phyloP scores from a whole-genome alignment of 2,888 invertebrate species.

The Girardia tigrina region DNA sequence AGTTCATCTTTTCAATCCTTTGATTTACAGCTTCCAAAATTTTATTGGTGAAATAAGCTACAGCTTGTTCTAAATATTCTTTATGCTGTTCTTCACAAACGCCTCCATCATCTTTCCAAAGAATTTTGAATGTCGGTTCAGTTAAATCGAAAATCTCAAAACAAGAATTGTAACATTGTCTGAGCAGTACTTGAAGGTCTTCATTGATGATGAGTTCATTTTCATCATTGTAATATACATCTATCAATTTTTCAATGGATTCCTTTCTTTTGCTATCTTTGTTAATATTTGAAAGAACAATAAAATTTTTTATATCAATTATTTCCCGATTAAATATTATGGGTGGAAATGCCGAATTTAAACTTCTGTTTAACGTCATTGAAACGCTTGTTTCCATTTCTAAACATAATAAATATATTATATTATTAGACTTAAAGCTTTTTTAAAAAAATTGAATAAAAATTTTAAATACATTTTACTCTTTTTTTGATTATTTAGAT shows the following conservation, averaged over 20 bases:
- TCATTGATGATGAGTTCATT: slow-evolving; percentile 40
- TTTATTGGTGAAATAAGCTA: slow-evolving; percentile 30
- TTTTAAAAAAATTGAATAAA: too few species aligned
- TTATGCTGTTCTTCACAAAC: slow-evolving; percentile 40
- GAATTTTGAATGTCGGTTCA: background rate
- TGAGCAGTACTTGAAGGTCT: slow-evolving; percentile 39
- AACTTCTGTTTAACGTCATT: slow-evolving; percentile 21
- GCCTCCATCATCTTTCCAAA: background rate
- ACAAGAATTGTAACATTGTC: slow-evolving; percentile 39
- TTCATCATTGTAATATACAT: slow-evolving; percentile 41
- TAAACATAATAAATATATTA: too few species aligned
- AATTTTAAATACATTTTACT: too few species aligned
- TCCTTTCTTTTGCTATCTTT: background rate
- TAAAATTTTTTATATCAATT: slow-evolving; percentile 46
- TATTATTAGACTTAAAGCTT: too few species aligned
- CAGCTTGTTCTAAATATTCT: slow-evolving; percentile 42
- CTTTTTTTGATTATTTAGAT: too few species aligned
- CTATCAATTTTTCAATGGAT: slow-evolving; percentile 40
- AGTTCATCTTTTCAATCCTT: background rate
- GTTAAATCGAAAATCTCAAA: background rate
- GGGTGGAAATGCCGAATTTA: slow-evolving; percentile 26
- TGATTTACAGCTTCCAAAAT: slow-evolving; percentile 26
- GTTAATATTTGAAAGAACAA: slow-evolving; percentile 38
- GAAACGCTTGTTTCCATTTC: slow-evolving; percentile 34
- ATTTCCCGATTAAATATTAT: slow-evolving; percentile 43